Base-by-base conservation (phyloP, 2,797 vertebrate species). In the Capromys pilorides region DNA sequence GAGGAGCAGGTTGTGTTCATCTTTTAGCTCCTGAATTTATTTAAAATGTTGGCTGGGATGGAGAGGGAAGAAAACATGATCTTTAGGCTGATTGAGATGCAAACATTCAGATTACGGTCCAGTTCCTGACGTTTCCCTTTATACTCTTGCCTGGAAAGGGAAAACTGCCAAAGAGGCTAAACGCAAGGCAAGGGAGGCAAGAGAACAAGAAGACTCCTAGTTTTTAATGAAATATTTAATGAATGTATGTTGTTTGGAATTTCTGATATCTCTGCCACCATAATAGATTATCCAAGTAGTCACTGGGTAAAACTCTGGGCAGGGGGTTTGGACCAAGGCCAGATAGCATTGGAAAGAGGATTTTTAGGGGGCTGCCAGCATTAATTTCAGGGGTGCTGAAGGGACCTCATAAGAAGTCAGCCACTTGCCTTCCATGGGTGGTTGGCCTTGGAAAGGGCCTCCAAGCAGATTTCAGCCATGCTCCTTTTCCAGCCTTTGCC, bases 51-150 rank as follows among this genome's bases (percentile, higher is more conserved):
- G 98, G 98, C 98, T 98, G 98, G 96, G 98, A 97, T 97, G 97
- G 98, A 90, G 69, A 96, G 51, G 94, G 95, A 97, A 98, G 97
- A 97, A 97, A 98, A 97, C 94, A 8, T 39, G 21, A 31, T 81
- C 98, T 98, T 98, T 98, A 98, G 97, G 98, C 98, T 98, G 98
- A 99, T 99, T 98, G 98, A 98, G 98, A 98, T 98, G 98, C 98
- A 98, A 98, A 98, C 98, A 98, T 98, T 98, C 98, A 98, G 98
- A 98, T 98, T 97, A 98, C 97, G 98, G 98, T 98, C 97, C 94
- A 62, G 41, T 97, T 97, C 45, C 97, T 99, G 98, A 98, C 97
- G 98, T 97, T 95, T 93, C 81, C 93, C 84, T 93, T 98, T 97
- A 96, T 86, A 82, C 39, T 97, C 77, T 71, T 89, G 64, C 77